A percentile compares a stretch with the other conserved stretches of the same genome.
Conservation (phyloP, 2,888 invertebrate genomes). For the Limnephilus marmoratus region DNA sequence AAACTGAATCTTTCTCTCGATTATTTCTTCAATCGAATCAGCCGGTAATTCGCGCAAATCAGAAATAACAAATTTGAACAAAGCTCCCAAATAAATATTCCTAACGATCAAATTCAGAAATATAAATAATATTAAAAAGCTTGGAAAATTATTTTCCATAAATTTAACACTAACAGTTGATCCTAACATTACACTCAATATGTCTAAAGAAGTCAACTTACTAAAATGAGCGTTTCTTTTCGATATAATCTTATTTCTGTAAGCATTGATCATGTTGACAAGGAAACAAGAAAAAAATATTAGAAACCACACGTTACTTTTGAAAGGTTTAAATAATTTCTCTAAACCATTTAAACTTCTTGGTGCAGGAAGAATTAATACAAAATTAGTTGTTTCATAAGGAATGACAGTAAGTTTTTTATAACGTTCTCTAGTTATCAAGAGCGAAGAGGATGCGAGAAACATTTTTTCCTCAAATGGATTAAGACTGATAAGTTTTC, state of each 20-base stretch:
- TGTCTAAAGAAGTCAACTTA: constrained; percentile 23
- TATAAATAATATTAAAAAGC: background rate
- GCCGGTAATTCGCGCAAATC: constrained; percentile 3
- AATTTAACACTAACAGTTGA: background rate
- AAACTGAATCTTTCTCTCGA: constrained; percentile 18
- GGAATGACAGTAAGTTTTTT: background rate
- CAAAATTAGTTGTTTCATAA: background rate
- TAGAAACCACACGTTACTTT: background rate
- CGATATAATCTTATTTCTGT: background rate
- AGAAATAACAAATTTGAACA: constrained; percentile 43
- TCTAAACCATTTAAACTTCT: background rate
- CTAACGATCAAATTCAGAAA: constrained; percentile 4
- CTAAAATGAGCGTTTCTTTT: background rate
- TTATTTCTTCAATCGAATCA: constrained; percentile 15
- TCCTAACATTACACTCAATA: background rate
- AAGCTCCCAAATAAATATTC: background rate
- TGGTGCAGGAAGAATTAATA: constrained; percentile 21
- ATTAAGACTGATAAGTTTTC: no score
- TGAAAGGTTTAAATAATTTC: constrained; percentile 39
- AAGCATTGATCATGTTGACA: background rate
- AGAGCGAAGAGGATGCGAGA: no score
- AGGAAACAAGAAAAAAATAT: background rate
- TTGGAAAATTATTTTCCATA: background rate
- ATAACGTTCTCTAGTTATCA: background rate
- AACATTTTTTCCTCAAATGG: no score